Base-by-base conservation (phyloP, 2,113 vertebrate species). In the Collichthys lucidus region DNA sequence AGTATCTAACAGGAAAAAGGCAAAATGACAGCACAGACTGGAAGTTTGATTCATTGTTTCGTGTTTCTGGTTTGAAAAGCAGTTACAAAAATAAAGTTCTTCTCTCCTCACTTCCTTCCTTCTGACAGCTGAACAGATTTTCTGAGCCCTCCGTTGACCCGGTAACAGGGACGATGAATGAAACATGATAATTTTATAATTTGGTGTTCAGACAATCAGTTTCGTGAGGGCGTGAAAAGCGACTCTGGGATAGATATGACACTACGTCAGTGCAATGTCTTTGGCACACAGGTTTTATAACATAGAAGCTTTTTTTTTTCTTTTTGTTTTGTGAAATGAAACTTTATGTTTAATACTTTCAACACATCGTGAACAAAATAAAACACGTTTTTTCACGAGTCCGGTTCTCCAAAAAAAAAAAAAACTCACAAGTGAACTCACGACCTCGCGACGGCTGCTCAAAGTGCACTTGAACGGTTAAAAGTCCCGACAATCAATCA, bases 221-320 rank as follows among this genome's bases (percentile, higher is more conserved):
- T 10, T 3, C 1, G 2, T 12, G 11, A 12, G 44, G 12, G 44
- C 10, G 44, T 46, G 44, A 50, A 31, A 72, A 46, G 22, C 44
- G 15, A 49, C n/a, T 26, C n/a, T 35, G 60, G 57, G 64, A 53
- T 19, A 60, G 42, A 73, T 63, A 10, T 44, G 86, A 93, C 87
- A 80, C 75, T 44, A 73, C 86, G 15, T 62, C 68, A 77, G 56
- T 47, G 86, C 65, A 77, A 86, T 70, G 86, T 91, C 93, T 94
- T 94, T 94, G 93, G 93, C 93, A 94, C 92, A 60, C 68, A 82
- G 77, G 77, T 82, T 83, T 64, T 29, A 29, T 1, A 83, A 83
- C 52, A 76, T n/a, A 80, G 1, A 63, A 80, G 81, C 20, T 8
- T 40, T 46, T 35, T 35, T 35, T 8, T 35, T 0, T 35, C 0